Conservation (phyloP, 2,888 invertebrate species). For the Drosophila pullipes region DNA sequence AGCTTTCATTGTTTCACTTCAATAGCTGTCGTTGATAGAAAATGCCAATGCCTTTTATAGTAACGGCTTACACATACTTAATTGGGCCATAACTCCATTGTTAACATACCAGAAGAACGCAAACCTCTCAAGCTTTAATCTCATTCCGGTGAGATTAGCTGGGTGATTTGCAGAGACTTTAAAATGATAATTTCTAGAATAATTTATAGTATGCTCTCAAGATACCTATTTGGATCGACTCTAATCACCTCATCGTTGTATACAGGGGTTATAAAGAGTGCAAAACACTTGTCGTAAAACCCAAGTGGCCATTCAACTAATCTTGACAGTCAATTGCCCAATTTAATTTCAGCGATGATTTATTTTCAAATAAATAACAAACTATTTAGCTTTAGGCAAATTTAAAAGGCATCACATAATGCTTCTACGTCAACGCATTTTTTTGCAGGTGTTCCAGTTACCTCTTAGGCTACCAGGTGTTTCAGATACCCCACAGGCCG, state of each 20-base stretch:
- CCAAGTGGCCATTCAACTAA: constrained; percentile 37
- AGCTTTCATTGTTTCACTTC: constrained; percentile 59
- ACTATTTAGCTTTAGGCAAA: constrained; percentile 24
- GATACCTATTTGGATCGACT: constrained; percentile 23
- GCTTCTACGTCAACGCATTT: constrained; percentile 17
- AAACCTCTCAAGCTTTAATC: constrained; percentile 1
- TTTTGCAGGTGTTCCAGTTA: constrained; percentile 41
- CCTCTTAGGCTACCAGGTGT: constrained; percentile 9
- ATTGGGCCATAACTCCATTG: not conserved
- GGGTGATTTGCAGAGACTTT: not conserved
- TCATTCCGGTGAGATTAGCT: not conserved
- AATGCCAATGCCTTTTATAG: constrained; percentile 68
- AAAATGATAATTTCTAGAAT: constrained; percentile 29
- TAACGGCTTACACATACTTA: constrained; percentile 5
- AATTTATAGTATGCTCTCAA: constrained; percentile 38
- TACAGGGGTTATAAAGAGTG: constrained; percentile 26
- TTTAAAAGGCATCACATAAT: constrained; percentile 11
- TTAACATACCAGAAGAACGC: not conserved
- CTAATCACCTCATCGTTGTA: constrained; percentile 50
- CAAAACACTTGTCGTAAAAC: constrained; percentile 46
- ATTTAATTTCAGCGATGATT: constrained; percentile 38
- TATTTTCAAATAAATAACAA: constrained; percentile 34
- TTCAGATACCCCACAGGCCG: constrained; percentile 11
- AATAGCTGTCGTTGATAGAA: constrained; percentile 31
- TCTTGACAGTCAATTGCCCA: constrained; percentile 42